Conservation (phyloP, 2,113 vertebrate species). For the Natator depressus region DNA sequence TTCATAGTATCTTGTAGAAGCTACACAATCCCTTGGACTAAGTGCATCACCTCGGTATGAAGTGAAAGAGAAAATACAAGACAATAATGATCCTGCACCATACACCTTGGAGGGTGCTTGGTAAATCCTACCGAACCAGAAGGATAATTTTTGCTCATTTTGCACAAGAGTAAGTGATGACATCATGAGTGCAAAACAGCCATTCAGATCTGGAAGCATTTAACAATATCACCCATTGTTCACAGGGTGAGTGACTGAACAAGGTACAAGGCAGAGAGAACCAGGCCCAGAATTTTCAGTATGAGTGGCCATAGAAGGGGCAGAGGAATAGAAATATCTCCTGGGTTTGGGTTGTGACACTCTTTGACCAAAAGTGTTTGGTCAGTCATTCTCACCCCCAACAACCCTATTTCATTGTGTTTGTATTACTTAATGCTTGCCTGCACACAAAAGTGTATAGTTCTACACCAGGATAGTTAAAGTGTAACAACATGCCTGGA, state of each 20-base stretch:
- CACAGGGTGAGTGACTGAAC: background rate
- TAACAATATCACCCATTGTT: background rate
- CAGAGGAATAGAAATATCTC: background rate
- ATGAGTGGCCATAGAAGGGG: background rate
- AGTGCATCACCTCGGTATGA: background rate
- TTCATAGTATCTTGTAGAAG: background rate
- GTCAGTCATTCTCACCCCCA: background rate
- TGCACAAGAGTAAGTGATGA: background rate
- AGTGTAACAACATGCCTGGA: background rate
- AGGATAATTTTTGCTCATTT: background rate
- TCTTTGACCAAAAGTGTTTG: background rate
- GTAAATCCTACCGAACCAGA: background rate
- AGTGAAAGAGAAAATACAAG: background rate
- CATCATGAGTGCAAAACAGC: background rate
- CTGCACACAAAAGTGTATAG: background rate
- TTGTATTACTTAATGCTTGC: background rate
- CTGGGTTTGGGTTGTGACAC: background rate
- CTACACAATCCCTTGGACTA: too few relatives aligned
- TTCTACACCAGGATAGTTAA: background rate
- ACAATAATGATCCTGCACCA: background rate
- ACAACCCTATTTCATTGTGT: background rate
- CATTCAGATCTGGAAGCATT: background rate
- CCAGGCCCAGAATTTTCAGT: background rate
- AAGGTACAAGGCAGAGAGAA: background rate
- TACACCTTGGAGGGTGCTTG: background rate